These are phyloP conservation scores for Heliconius eleuchia DNA, from an alignment of 1,140 invertebrate species.

Conservation along the genomic window DNA sequence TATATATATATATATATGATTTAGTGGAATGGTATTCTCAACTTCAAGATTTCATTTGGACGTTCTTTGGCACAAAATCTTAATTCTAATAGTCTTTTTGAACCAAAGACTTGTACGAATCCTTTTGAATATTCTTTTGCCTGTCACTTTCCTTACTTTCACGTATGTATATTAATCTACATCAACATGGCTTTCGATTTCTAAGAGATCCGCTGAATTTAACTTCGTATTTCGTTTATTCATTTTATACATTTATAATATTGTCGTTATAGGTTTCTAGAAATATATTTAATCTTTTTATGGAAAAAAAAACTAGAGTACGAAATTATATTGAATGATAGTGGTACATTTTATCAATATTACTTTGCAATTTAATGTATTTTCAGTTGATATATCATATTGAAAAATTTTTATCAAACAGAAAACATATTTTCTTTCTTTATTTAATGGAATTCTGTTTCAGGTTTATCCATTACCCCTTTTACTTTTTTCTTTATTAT, in stretches of 20 bases:
- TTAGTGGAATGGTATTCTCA: conserved; percentile 68
- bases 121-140: conserved; percentile 19
- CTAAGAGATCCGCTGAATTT: neutral
- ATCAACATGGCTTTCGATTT: neutral
- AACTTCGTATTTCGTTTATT: neutral
- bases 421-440: neutral
- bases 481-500: neutral
- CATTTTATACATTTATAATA: neutral
- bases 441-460: neutral
- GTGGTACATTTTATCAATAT: neutral
- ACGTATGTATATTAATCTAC: neutral
- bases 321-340: neutral
- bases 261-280: neutral
- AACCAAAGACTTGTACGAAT: conserved; percentile 66
- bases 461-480: neutral
- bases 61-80: conserved; percentile 78
- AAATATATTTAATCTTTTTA: neutral
- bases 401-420: neutral
- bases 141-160: neutral
- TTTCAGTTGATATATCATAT: neutral
- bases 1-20: conserved; percentile 35
- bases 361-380: neutral
- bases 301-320: neutral
- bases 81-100: conserved; percentile 67
- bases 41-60: conserved; percentile 70